Evolutionary conservation across 1,140 invertebrate species (phyloP).

Genomic region (Hormaphis cornu): DNA sequence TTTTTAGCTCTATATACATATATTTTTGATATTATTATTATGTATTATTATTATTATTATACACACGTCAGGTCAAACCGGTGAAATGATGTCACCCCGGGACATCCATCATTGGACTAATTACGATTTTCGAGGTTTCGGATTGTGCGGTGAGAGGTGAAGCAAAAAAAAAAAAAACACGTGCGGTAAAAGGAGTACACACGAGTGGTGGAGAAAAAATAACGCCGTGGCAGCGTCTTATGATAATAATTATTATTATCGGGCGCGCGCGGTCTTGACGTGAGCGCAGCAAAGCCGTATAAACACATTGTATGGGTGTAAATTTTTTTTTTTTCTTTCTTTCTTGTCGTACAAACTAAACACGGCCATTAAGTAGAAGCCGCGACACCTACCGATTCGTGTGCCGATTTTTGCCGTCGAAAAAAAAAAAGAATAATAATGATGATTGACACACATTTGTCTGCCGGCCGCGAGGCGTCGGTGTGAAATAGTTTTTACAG

Average conservation of each 20-base stretch:
- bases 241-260: too few species aligned
- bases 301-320: background rate
- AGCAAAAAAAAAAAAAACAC: background rate
- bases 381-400: conserved; percentile 22
- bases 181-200: background rate
- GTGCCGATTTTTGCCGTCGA: conserved; percentile 9
- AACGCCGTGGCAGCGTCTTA: background rate
- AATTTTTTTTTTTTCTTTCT: background rate
- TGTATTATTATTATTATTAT: too few species aligned
- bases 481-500: conserved; percentile 19
- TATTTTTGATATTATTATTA: conserved; percentile 1
- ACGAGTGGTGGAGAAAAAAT: background rate
- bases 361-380: conserved; percentile 18
- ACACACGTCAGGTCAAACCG: background rate
- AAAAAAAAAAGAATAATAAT: too few species aligned
- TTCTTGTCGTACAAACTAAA: background rate
- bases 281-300: background rate
- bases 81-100: conserved; percentile 15
- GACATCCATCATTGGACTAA: conserved; percentile 23
- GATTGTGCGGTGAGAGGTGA: background rate
- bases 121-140: conserved; percentile 26
- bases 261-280: background rate
- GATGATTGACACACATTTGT: conserved; percentile 29
- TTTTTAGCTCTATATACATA: background rate
- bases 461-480: background rate